A percentile compares a stretch with the other conserved stretches of the same genome.
Evolutionary conservation across 1,140 invertebrate species (phyloP).

Genomic region (Onthophagus taurus): DNA sequence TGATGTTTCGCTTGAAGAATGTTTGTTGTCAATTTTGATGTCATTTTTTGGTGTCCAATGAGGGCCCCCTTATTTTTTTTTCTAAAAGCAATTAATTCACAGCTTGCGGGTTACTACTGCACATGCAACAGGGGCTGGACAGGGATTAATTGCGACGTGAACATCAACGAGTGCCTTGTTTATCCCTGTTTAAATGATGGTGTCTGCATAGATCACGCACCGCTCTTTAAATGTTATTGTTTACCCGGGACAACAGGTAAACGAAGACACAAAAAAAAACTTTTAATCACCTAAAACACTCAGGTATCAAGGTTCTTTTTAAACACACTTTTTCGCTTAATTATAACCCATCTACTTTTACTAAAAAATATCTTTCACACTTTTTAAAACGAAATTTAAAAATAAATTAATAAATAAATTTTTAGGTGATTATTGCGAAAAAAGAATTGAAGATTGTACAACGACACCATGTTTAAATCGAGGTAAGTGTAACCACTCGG

Average conservation of each 20-base stretch:
- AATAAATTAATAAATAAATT: not conserved
- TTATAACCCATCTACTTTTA: no score
- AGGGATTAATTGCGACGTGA: conserved; percentile 49
- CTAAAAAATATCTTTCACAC: no score
- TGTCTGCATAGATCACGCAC: conserved; percentile 50
- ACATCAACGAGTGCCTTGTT: conserved; percentile 47
- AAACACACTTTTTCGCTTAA: no score
- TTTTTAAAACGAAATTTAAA: no score
- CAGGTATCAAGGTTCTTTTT: not conserved
- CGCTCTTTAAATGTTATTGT: conserved; percentile 60
- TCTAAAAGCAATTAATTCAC: conserved; percentile 20
- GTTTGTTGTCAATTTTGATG: not conserved
- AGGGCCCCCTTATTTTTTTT: not conserved
- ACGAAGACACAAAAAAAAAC: not conserved
- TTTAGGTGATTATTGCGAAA: conserved; percentile 54
- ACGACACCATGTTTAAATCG: conserved; percentile 59
- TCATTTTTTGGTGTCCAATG: not conserved
- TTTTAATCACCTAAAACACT: not conserved
- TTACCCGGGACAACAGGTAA: conserved; percentile 56
- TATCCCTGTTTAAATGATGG: conserved; percentile 59
- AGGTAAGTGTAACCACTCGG: conserved; percentile 53
- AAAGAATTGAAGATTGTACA: conserved; percentile 57
- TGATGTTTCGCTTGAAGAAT: not conserved
- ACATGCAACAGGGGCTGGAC: conserved; percentile 62
- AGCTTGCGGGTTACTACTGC: conserved; percentile 57